Percentiles rank a stretch among this genome's conserved stretches.
Evolutionary conservation across 2,113 vertebrate species (phyloP).

Genomic region (Myocastor coypus): DNA sequence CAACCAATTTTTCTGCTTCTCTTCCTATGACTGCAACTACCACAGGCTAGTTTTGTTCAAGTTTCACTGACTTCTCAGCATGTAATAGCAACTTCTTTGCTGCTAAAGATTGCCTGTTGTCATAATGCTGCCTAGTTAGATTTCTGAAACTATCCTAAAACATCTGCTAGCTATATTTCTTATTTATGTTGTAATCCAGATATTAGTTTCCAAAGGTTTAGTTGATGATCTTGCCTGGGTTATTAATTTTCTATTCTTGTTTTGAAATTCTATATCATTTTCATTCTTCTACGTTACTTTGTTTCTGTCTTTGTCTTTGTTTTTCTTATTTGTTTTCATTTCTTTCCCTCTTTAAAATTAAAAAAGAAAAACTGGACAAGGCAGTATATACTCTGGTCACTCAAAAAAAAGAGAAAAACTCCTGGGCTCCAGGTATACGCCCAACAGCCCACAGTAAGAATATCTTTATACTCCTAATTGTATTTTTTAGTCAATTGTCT

Average conservation of each 20-base stretch:
- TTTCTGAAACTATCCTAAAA: background rate
- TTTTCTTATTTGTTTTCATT: too few relatives aligned
- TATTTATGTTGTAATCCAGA: background rate
- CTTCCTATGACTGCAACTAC: background rate
- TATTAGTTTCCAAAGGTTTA: background rate
- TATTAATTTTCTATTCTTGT: too few relatives aligned
- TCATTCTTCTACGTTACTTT: too few relatives aligned
- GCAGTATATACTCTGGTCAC: background rate
- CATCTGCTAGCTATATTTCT: background rate
- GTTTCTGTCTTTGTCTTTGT: too few relatives aligned
- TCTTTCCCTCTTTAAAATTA: too few relatives aligned
- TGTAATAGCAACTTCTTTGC: background rate
- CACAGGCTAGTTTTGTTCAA: background rate
- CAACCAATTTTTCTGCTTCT: background rate
- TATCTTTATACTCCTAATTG: too few relatives aligned
- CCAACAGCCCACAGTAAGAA: background rate
- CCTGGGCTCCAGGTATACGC: background rate
- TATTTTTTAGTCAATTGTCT: too few relatives aligned
- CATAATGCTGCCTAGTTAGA: background rate
- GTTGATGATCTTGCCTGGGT: background rate
- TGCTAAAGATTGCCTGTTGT: background rate
- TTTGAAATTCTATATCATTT: too few relatives aligned
- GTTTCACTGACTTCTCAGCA: background rate
- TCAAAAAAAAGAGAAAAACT: background rate
- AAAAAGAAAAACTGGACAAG: background rate